Percentiles rank a stretch among this genome's conserved stretches.
These are phyloP conservation scores for Drosophila orena DNA, from an alignment of 1,140 invertebrate species.

Conservation along the genomic window DNA sequence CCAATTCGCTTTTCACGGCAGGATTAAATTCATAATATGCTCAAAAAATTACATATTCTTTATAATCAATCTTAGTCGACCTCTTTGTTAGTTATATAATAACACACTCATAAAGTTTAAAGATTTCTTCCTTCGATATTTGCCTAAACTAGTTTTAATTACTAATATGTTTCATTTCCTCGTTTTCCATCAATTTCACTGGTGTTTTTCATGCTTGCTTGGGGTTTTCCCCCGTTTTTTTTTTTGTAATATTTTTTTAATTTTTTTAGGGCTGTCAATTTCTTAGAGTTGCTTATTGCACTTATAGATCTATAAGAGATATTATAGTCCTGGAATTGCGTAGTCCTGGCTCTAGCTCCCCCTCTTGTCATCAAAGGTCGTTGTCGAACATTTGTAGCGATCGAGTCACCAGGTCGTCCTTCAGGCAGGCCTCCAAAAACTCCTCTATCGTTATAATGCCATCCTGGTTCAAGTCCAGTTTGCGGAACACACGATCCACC, in stretches of 20 bases:
- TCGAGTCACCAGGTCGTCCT: constrained; percentile 93
- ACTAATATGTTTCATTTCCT: constrained; percentile 65
- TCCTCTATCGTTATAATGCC: constrained; percentile 98
- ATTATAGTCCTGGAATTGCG: constrained; percentile 78
- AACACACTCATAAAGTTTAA: constrained; percentile 68
- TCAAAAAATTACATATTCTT: constrained; percentile 68
- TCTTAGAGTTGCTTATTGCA: constrained; percentile 34
- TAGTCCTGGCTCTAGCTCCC: constrained; percentile 45
- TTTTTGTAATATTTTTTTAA: constrained; percentile 29
- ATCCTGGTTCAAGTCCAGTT: constrained; percentile 96
- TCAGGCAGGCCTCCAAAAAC: constrained; percentile 97
- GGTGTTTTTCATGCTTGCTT: constrained; percentile 39
- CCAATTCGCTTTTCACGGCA: constrained; percentile 79
- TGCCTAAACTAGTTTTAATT: constrained; percentile 70
- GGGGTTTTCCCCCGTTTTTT: constrained; percentile 12
- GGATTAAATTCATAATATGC: constrained; percentile 78
- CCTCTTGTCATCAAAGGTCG: constrained; percentile 85
- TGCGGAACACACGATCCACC: constrained; percentile 94
- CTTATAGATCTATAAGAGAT: constrained; percentile 82
- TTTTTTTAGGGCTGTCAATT: constrained; percentile 18
- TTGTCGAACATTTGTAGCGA: constrained; percentile 93
- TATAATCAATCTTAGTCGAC: constrained; percentile 37
- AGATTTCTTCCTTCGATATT: constrained; percentile 41
- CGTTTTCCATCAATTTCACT: constrained; percentile 46
- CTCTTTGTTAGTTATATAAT: constrained; percentile 46